Evolutionary conservation across 2,113 vertebrate genomes (phyloP), one percentile per base, ranked within the genome.

Genomic region (Leucosticte australis): DNA sequence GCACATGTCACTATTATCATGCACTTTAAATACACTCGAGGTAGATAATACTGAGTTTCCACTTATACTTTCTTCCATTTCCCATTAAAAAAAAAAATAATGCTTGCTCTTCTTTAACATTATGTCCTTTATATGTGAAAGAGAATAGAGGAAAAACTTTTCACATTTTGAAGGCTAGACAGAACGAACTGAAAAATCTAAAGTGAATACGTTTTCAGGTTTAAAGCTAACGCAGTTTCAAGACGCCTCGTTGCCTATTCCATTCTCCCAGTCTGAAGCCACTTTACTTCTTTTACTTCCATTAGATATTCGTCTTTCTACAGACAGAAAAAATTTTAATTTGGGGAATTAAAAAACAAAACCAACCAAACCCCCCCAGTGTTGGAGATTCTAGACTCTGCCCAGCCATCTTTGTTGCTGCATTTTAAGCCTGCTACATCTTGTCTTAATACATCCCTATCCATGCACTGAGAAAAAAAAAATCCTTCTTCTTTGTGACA

Each of bases 341-440:
- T 52, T 22, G 2, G 24, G 9, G 19, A 19, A 68, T 8, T 2
- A 50, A 35, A 41, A 42, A 57, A 57, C 4, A 11, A 23, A n/a
- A 20, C 31, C 15, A 23, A 37, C 8, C 18, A 52, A 60, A 9
- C 28, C 8, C 2, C 3, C 1, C 10, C 15, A 2, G 3, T 46
- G 7, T 11, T 90, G 53, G 26, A 86, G 62, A 39, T 80, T 76
- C 9, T 64, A 37, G 20, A 35, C 16, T 68, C 44, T 88, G 64
- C 63, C 22, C 41, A 83, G 14, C 18, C 11, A 49, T 67, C 31
- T 65, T 47, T 69, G 23, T 55, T 87, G 15, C 47, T 95, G 50
- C 47, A 55, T 13, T 70, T 89, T 8, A 37, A 81, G 23, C 23
- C 30, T 63, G 26, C 67, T 90, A 4, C 11, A 42, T 70, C 60